phyloP scores from a whole-genome alignment of 2,113 vertebrate species.

The Chelonoidis abingdonii region DNA sequence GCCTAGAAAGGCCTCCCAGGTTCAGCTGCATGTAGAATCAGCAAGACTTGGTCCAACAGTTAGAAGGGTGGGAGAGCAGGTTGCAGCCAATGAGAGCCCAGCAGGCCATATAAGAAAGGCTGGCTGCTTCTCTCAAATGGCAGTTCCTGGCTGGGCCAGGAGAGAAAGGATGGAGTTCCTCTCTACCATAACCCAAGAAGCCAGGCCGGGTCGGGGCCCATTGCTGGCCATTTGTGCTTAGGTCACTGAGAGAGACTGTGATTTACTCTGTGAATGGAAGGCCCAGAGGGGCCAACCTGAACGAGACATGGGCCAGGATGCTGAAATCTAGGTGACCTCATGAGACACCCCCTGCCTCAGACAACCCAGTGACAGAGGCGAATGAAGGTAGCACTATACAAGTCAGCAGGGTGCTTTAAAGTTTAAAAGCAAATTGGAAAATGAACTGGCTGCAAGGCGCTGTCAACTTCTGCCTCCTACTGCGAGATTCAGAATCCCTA shows the following conservation, averaged over 20 bases:
- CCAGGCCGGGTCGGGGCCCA: not conserved
- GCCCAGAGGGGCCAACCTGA: not conserved
- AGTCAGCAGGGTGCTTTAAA: not conserved
- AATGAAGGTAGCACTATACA: not conserved
- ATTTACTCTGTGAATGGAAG: not conserved
- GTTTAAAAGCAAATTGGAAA: not conserved
- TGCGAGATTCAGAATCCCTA: accelerated
- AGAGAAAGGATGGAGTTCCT: not conserved
- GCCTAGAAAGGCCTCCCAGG: not conserved
- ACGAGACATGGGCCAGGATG: not conserved
- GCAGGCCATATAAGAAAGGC: not conserved
- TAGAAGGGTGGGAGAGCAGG: not conserved
- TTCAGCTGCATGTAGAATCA: not conserved
- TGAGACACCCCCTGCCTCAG: not conserved
- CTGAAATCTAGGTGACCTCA: not conserved
- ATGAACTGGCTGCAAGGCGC: accelerated
- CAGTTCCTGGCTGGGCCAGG: not conserved
- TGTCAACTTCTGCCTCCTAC: not conserved
- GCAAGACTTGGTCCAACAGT: not conserved
- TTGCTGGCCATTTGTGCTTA: not conserved
- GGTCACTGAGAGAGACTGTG: not conserved
- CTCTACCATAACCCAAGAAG: not conserved
- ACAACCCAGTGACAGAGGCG: not conserved
- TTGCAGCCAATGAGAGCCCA: not conserved
- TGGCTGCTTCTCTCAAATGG: not conserved